These are phyloP conservation scores for Rhorus exstirpatorius DNA, from an alignment of 2,888 invertebrate species.

Conservation along the genomic window DNA sequence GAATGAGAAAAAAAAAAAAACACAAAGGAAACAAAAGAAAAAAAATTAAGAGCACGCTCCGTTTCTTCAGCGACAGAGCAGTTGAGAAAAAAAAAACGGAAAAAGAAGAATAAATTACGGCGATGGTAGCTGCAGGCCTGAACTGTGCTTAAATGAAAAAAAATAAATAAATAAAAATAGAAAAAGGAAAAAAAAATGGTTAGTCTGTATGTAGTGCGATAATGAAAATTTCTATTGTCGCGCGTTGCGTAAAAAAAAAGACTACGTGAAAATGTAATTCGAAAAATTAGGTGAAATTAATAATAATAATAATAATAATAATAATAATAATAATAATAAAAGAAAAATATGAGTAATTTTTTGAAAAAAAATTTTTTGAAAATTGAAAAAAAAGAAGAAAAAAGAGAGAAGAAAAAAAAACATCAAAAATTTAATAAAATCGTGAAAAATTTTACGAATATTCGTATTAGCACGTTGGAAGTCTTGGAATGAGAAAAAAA, in stretches of 20 bases:
- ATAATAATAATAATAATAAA: conserved; percentile 65
- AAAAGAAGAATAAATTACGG: conserved; percentile 48
- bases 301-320: conserved; percentile 62
- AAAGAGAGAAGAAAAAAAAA: conserved; percentile 44
- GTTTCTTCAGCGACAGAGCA: conserved; percentile 66
- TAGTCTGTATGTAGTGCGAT: conserved; percentile 73
- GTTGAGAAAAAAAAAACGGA: conserved; percentile 54
- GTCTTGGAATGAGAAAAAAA: conserved; percentile 38
- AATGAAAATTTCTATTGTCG: conserved; percentile 77
- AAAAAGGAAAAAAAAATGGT: conserved; percentile 71
- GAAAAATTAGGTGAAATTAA: conserved; percentile 73
- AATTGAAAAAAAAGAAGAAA: conserved; percentile 22
- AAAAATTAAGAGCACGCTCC: conserved; percentile 58
- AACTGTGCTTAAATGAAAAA: conserved; percentile 70
- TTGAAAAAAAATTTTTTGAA: conserved; percentile 49
- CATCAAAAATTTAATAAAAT: conserved; percentile 47
- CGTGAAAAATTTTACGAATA: conserved; percentile 55
- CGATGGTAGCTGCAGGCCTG: conserved; percentile 71
- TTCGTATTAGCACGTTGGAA: conserved; percentile 68
- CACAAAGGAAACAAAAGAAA: conserved; percentile 32
- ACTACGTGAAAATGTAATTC: conserved; percentile 75
- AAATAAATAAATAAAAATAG: too few species aligned
- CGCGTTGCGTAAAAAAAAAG: conserved; percentile 73
- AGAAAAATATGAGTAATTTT: conserved; percentile 68
- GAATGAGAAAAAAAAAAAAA: conserved; percentile 39